Percentiles rank a stretch among this genome's conserved stretches.
Evolutionary conservation across 2,113 vertebrate genomes (phyloP).

Genomic region (Sinocyclocheilus anophthalmus): DNA sequence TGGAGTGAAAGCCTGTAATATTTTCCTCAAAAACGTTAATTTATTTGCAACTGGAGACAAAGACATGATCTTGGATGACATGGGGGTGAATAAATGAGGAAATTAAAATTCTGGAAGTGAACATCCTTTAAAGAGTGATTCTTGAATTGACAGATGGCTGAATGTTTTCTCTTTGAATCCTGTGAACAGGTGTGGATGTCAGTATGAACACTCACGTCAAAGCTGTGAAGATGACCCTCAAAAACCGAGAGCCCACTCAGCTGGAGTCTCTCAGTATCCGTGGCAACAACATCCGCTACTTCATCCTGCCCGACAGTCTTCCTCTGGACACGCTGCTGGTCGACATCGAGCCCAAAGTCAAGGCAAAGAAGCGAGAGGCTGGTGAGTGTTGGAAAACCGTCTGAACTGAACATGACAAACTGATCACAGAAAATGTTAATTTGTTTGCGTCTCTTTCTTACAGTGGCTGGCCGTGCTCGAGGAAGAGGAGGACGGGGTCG

Average conservation of each 20-base stretch:
- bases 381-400: conserved; percentile 81
- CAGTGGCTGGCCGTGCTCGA: conserved; percentile 93
- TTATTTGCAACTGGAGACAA: too few relatives aligned
- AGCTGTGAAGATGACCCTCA: conserved; percentile 98
- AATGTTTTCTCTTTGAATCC: background rate
- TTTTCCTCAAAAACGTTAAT: too few relatives aligned
- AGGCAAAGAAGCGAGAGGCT: conserved; percentile 98
- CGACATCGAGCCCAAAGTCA: conserved; percentile 97
- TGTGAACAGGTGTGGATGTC: conserved; percentile 88
- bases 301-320: conserved; percentile 96
- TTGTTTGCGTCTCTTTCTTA: background rate
- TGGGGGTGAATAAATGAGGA: too few relatives aligned
- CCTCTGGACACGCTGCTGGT: conserved; percentile 96
- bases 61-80: too few relatives aligned
- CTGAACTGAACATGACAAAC: too few relatives aligned
- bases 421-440: too few relatives aligned
- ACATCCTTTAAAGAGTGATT: too few relatives aligned
- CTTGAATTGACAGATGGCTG: background rate
- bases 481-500: conserved; percentile 89
- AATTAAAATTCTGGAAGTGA: too few relatives aligned
- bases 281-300: conserved; percentile 98
- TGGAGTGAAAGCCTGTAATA: too few relatives aligned
- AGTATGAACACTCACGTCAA: conserved; percentile 99
- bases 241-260: conserved; percentile 96
- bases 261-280: conserved; percentile 95